A percentile compares a stretch with the other conserved stretches of the same genome.
Evolutionary conservation across 1,140 invertebrate genomes (phyloP).

Genomic region (Colletes gigas): DNA sequence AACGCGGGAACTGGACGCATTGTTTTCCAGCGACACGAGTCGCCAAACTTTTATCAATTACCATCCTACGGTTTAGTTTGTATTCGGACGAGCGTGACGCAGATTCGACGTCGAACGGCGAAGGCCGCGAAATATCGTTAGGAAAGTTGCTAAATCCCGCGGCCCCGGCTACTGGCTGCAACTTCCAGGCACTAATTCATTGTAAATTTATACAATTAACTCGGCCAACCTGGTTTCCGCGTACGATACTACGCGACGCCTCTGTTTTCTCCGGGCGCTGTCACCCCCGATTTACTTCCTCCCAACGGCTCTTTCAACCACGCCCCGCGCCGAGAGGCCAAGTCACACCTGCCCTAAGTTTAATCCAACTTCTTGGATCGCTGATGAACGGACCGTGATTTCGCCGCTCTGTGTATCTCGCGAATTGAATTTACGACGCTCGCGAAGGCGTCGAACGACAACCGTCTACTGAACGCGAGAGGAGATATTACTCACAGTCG

Average conservation of each 20-base stretch:
- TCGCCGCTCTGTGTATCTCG: not conserved
- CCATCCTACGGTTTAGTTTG: not conserved
- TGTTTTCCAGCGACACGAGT: too few relatives aligned
- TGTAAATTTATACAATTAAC: slow-evolving; percentile 68
- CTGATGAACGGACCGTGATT: slow-evolving; percentile 33
- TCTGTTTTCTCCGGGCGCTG: slow-evolving; percentile 32
- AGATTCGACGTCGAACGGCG: not conserved
- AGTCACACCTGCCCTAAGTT: not conserved
- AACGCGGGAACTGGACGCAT: too few relatives aligned
- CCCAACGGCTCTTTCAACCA: not conserved
- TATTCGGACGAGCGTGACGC: not conserved
- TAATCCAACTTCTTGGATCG: slow-evolving; percentile 16
- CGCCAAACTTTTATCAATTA: too few relatives aligned
- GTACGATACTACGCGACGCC: slow-evolving; percentile 17
- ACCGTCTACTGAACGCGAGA: too few relatives aligned
- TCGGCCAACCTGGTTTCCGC: slow-evolving; percentile 28
- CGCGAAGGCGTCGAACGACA: slow-evolving; percentile 4
- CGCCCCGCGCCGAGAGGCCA: not conserved
- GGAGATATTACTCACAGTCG: too few relatives aligned
- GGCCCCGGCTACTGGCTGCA: not conserved
- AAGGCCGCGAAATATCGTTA: slow-evolving; percentile 28
- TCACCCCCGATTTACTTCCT: slow-evolving; percentile 28
- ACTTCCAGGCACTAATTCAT: slow-evolving; percentile 55
- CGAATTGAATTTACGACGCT: slow-evolving; percentile 15
- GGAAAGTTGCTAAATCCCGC: slow-evolving; percentile 31